Conservation (phyloP, 2,797 vertebrate species). For the Setipinna tenuifilis region DNA sequence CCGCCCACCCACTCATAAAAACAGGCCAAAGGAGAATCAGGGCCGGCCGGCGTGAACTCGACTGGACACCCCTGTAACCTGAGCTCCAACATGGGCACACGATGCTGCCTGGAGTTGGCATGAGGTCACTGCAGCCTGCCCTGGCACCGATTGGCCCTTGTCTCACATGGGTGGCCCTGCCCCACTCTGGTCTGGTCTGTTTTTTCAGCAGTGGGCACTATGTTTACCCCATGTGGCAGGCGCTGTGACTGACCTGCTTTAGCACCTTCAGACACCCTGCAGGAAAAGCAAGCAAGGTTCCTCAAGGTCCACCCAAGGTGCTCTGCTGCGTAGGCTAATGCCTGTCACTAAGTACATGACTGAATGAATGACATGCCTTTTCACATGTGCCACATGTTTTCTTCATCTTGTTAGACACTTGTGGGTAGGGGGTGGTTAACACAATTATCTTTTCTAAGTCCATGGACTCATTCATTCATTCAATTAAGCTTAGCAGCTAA, state of each 20-base stretch:
- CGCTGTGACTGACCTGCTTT: neutral
- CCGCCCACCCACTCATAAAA: neutral
- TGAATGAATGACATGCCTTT: neutral
- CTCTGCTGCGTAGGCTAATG: neutral
- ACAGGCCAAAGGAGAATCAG: neutral
- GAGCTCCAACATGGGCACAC: neutral
- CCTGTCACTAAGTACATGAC: neutral
- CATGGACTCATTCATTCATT: neutral
- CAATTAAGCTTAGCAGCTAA: neutral
- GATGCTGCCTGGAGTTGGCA: neutral
- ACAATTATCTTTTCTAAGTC: neutral
- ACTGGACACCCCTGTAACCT: neutral
- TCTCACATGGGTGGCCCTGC: neutral
- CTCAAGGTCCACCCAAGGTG: neutral
- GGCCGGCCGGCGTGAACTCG: neutral
- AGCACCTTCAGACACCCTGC: neutral
- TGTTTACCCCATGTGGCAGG: neutral
- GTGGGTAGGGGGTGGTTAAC: neutral
- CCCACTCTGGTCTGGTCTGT: neutral
- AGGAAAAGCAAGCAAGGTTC: neutral
- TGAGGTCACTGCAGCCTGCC: neutral
- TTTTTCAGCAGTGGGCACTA: neutral
- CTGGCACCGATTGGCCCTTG: neutral
- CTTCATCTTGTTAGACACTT: too few species aligned
- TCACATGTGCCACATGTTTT: neutral